Conservation (phyloP, 2,113 vertebrate species). For the Pavo muticus region DNA sequence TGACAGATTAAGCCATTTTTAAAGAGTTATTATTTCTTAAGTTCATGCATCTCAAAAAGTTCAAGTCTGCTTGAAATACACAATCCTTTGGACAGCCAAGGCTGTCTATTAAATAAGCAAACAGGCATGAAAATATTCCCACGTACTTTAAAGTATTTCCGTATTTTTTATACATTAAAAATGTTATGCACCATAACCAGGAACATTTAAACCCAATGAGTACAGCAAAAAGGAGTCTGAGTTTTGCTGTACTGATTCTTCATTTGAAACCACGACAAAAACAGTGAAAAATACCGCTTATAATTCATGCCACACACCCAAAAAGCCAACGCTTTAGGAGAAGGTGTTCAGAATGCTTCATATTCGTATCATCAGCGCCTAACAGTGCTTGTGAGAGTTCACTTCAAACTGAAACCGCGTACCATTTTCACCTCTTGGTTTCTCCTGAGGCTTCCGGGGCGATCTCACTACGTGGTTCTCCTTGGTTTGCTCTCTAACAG, state of each 20-base stretch:
- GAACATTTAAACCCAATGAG: neutral
- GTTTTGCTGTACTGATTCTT: neutral
- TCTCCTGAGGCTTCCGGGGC: constrained; percentile 60
- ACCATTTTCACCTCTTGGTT: constrained; percentile 77
- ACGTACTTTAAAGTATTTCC: neutral
- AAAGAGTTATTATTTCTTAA: neutral
- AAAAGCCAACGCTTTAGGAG: neutral
- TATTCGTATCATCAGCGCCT: neutral
- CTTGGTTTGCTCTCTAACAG: constrained; percentile 72
- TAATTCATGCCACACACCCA: fast-evolving
- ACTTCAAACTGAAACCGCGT: neutral
- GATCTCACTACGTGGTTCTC: constrained; percentile 78
- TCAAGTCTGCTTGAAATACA: neutral
- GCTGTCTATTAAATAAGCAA: neutral
- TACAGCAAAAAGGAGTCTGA: neutral
- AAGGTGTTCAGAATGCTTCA: neutral
- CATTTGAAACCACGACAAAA: neutral
- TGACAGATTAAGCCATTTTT: neutral
- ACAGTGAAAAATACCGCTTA: neutral
- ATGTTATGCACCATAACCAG: neutral
- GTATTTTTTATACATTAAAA: neutral
- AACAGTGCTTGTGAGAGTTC: neutral
- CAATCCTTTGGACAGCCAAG: neutral
- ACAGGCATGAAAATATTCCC: neutral
- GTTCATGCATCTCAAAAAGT: neutral